phyloP scores from a whole-genome alignment of 2,888 invertebrate species.

The Tetheella fluctuosa region DNA sequence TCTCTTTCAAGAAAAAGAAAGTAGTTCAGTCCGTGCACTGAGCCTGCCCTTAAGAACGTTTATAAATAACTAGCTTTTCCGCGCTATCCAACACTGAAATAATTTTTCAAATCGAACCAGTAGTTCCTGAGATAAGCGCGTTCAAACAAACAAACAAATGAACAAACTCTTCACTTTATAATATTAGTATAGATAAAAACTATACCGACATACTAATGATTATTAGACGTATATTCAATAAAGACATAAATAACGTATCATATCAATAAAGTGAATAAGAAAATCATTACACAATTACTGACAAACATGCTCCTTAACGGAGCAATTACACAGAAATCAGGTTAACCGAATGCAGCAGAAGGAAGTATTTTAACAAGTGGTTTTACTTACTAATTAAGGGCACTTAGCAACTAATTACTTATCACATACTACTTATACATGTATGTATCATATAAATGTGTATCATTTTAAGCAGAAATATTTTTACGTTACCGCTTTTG shows the following conservation, averaged over 20 bases:
- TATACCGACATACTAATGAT: too few relatives aligned
- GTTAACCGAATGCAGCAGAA: slow-evolving; percentile 27
- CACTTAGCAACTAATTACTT: slow-evolving; percentile 42
- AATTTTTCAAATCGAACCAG: too few relatives aligned
- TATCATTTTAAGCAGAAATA: neutral
- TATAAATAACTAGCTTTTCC: too few relatives aligned
- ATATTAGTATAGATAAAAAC: too few relatives aligned
- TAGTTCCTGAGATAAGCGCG: too few relatives aligned
- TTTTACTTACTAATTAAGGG: slow-evolving; percentile 44
- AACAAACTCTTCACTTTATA: too few relatives aligned
- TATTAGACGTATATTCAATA: neutral
- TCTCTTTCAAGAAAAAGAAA: too few relatives aligned
- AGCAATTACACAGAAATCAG: slow-evolving; percentile 47
- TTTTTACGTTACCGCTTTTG: neutral
- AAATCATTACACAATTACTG: neutral
- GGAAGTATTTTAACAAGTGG: slow-evolving; percentile 48
- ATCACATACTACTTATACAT: slow-evolving; percentile 14
- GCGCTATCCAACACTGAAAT: too few relatives aligned
- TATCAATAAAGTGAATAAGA: neutral
- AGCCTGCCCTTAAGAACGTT: too few relatives aligned
- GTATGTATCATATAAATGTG: slow-evolving; percentile 3
- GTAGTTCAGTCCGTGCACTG: too few relatives aligned
- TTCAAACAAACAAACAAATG: too few relatives aligned
- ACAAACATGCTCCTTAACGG: slow-evolving; percentile 24
- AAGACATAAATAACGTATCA: neutral